These are phyloP conservation scores for Panopea generosa DNA, from an alignment of 2,888 invertebrate genomes.

Conservation along the genomic window DNA sequence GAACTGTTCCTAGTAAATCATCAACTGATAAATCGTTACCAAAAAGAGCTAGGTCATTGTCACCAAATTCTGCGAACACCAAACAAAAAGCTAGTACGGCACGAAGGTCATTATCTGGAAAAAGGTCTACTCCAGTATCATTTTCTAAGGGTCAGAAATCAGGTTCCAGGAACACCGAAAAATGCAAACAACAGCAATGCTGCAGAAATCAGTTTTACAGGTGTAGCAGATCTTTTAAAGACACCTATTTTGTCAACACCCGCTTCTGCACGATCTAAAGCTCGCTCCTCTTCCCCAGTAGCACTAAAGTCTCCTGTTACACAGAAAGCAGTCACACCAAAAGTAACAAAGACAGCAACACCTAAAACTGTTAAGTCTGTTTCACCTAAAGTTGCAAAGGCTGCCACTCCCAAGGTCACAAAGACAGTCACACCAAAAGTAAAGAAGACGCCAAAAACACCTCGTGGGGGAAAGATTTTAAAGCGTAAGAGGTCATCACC, in stretches of 20 bases:
- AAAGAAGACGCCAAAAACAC: constrained; percentile 50
- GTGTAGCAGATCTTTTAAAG: constrained; percentile 67
- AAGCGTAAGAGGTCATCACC: constrained; percentile 59
- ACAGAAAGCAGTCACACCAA: constrained; percentile 7
- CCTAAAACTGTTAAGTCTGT: constrained; percentile 15
- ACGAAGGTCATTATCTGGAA: no score
- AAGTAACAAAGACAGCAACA: constrained; percentile 36
- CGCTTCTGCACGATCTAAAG: constrained; percentile 57
- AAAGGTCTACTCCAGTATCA: constrained; percentile 3
- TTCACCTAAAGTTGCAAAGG: not conserved
- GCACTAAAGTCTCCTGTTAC: not conserved
- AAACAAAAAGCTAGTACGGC: not conserved
- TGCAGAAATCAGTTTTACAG: constrained; percentile 63
- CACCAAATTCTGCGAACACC: constrained; percentile 21
- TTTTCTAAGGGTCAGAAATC: no score
- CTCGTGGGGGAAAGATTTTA: constrained; percentile 50
- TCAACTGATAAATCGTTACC: constrained; percentile 25
- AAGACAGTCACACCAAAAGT: constrained; percentile 39
- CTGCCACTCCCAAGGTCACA: constrained; percentile 21
- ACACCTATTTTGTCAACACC: constrained; percentile 60
- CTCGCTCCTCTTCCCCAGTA: constrained; percentile 37
- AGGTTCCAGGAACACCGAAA: constrained; percentile 25
- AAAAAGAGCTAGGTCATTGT: constrained; percentile 31
- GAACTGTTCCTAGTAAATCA: no score
- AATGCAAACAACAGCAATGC: constrained; percentile 39